Evolutionary conservation across 1,140 invertebrate genomes (phyloP).

Genomic region (Aphaenogaster floridana): DNA sequence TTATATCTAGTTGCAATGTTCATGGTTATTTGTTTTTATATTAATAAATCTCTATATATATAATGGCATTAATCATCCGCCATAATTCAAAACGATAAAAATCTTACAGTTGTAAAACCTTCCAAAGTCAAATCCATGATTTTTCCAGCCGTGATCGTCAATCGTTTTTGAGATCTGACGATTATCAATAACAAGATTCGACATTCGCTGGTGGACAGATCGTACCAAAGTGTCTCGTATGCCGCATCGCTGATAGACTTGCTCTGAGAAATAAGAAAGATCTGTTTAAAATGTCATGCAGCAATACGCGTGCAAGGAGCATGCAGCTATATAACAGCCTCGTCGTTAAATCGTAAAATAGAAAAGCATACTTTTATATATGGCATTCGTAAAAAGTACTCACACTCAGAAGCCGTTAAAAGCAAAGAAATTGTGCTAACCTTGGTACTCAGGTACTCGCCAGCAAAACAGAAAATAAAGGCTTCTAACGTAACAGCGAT

Average conservation of each 20-base stretch:
- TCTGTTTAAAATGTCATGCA: background rate
- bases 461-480: conserved; percentile 68
- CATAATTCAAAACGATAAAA: background rate
- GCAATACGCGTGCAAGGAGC: background rate
- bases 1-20: background rate
- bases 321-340: background rate
- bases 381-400: background rate
- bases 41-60: background rate
- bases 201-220: background rate
- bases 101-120: conserved; percentile 33
- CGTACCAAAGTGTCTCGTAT: conserved; percentile 38
- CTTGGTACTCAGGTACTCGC: conserved; percentile 61
- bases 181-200: conserved; percentile 23
- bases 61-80: background rate
- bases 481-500: conserved; percentile 53
- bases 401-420: background rate
- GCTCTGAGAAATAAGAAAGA: background rate
- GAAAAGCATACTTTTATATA: background rate
- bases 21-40: background rate
- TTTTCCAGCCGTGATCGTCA: conserved; percentile 38
- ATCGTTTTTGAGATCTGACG: conserved; percentile 25
- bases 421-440: conserved; percentile 5
- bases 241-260: conserved; percentile 12
- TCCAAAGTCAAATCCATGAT: conserved; percentile 13
- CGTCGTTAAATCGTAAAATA: background rate